Conservation (phyloP, 2,113 vertebrate genomes). For the Semnopithecus entellus region DNA sequence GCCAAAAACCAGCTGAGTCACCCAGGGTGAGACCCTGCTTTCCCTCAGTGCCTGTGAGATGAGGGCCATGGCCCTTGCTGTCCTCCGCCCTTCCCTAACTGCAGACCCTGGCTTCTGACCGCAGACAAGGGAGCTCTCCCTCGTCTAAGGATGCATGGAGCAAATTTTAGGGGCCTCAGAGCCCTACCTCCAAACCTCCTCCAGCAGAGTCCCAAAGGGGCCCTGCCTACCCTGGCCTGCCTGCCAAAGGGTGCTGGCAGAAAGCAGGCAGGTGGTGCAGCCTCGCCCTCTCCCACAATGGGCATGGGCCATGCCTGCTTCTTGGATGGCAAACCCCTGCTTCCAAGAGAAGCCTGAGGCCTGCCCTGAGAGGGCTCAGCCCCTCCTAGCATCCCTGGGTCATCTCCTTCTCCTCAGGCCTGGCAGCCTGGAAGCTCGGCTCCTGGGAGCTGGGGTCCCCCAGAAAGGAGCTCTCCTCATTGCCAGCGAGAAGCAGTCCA, state of each 20-base stretch:
- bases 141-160: background rate
- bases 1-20: background rate
- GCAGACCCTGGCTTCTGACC: accelerated
- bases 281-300: background rate
- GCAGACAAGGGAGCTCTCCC: too few species aligned
- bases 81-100: accelerated
- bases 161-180: background rate
- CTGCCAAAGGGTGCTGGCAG: background rate
- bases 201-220: accelerated
- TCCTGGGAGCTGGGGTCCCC: background rate
- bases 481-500: background rate
- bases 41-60: accelerated
- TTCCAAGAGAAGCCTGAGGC: accelerated
- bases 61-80: accelerated
- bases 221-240: background rate
- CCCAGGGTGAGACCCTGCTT: accelerated
- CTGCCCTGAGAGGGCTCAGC: background rate
- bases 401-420: background rate
- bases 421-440: background rate
- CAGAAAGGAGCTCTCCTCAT: background rate
- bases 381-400: background rate
- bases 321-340: too few species aligned
- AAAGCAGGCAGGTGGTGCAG: background rate
- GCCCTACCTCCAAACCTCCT: too few species aligned
- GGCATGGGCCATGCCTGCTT: background rate